Evolutionary conservation across 2,113 vertebrate genomes (phyloP), one percentile per base, ranked within the genome.

Genomic region (Ophiodon elongatus): DNA sequence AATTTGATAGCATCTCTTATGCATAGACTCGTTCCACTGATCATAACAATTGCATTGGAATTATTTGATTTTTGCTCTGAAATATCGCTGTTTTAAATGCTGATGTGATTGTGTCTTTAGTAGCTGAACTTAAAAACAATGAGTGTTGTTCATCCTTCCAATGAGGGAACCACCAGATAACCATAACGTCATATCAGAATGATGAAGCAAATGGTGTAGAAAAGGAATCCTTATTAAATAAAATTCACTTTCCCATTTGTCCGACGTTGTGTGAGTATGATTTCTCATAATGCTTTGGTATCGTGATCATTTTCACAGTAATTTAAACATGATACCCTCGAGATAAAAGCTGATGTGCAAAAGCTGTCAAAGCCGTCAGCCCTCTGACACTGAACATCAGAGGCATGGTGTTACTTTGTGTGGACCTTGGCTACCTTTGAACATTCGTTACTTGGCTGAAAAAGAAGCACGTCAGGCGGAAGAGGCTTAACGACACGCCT

Each of bases 401-500:
- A 92, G 79, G 75, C 56, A 6, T 21, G 23, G 66, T 57, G 66
- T 83, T 73, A 41, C 79, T 88, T 85, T 82, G 88, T 21, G 82
- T 79, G 86, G 85, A 92, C 90, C 89, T 56, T 19, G 43, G 83
- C 84, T 89, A 88, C 92, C 90, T 94, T 92, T 92, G 93, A 94
- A 93, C 76, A 50, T 87, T 88, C 73, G 85, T 93, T 91, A 90
- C 90, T 92, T 70, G 84, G 82, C 89, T 85, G 73, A 76, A 89
- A 90, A 91, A 93, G 91, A 76, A 88, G 79, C 88, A 81, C 73
- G 93, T 94, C 87, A 76, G 91, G 89, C 79, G 60, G 81, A 93
- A 91, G 93, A 94, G 94, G 92, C 86, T 92, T 90, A 94, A 93
- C 85, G 86, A 92, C 87, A 84, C 66, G 88, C 81, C 80, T 91